Conservation (phyloP, 2,113 vertebrate species). For the Anoplopoma fimbria region DNA sequence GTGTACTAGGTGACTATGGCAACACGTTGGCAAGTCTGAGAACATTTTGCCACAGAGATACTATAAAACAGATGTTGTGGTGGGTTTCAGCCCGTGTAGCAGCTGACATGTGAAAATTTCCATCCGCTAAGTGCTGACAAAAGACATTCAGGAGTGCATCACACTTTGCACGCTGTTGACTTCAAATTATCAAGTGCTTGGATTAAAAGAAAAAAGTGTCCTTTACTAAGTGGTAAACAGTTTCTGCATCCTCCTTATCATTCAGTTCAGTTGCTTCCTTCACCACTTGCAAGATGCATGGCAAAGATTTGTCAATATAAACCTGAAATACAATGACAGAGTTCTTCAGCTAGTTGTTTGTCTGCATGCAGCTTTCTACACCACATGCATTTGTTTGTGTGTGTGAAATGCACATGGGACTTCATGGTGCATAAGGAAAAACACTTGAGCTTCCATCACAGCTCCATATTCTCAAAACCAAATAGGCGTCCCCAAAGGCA, state of each 20-base stretch:
- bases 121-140: constrained; percentile 30
- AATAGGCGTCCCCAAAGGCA: constrained; percentile 53
- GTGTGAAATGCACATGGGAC: constrained; percentile 50
- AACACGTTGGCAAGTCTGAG: constrained; percentile 51
- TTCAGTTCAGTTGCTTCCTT: background rate
- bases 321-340: background rate
- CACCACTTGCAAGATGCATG: background rate
- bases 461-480: constrained; percentile 64
- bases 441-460: constrained; percentile 68
- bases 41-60: constrained; percentile 46
- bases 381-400: constrained; percentile 39
- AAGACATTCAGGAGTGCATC: constrained; percentile 21
- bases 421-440: constrained; percentile 55
- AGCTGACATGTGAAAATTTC: constrained; percentile 60
- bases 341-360: background rate
- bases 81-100: constrained; percentile 44
- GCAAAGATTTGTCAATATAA: background rate
- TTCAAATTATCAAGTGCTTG: constrained; percentile 25
- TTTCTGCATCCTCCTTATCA: background rate
- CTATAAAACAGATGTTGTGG: constrained; percentile 66
- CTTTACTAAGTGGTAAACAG: background rate
- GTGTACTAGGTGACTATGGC: constrained; percentile 56
- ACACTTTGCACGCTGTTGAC: background rate
- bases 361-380: background rate
- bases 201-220: background rate